Evolutionary conservation across 2,797 vertebrate species (phyloP).

Genomic region (Xyrichtys novacula): DNA sequence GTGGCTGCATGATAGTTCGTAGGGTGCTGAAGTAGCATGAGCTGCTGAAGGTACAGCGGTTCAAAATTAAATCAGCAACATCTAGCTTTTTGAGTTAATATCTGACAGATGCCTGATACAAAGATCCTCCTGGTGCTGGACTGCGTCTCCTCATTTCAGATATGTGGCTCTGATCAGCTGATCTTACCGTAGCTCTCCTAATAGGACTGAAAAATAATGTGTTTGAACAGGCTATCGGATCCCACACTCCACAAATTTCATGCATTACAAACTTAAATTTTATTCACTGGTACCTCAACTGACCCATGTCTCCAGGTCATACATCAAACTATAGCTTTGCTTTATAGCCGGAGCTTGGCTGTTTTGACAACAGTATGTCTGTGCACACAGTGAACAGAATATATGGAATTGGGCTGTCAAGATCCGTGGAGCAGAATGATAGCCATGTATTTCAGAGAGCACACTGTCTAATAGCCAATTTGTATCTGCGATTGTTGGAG

Average conservation of each 20-base stretch:
- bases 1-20: no score
- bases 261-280: slow-evolving; percentile 34
- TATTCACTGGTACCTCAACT: slow-evolving; percentile 31
- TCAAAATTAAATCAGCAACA: no score
- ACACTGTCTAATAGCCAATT: slow-evolving; percentile 63
- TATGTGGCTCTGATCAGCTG: no score
- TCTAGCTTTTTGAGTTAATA: no score
- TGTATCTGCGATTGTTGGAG: slow-evolving; percentile 55
- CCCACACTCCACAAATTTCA: slow-evolving; percentile 11
- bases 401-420: slow-evolving; percentile 62
- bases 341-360: slow-evolving; percentile 48
- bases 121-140: no score
- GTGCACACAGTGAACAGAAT: slow-evolving; percentile 55
- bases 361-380: slow-evolving; percentile 62
- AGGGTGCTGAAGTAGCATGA: no score
- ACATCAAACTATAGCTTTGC: slow-evolving; percentile 55
- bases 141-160: no score
- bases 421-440: slow-evolving; percentile 67
- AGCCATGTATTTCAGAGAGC: slow-evolving; percentile 59
- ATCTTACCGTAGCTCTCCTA: no score
- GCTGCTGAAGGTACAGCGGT: no score
- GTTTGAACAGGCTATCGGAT: no score
- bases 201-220: neutral
- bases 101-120: no score
- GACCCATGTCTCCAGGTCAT: slow-evolving; percentile 25